A percentile compares a stretch with the other conserved stretches of the same genome.
phyloP scores from a whole-genome alignment of 2,797 vertebrate species.

The Rhabdophis nuchalis region DNA sequence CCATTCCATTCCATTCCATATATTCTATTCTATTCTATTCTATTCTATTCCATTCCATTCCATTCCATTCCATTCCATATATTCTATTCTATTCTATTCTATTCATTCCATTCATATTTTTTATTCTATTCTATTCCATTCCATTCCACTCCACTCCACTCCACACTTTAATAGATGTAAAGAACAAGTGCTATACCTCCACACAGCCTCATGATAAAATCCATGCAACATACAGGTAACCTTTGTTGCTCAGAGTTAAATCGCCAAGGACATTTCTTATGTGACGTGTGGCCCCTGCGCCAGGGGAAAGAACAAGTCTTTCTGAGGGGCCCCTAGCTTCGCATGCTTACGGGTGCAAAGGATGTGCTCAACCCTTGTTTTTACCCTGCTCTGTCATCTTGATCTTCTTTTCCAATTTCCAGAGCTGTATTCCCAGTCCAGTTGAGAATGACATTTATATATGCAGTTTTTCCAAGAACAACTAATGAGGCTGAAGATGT shows the following conservation, averaged over 20 bases:
- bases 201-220: background rate
- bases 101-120: no score
- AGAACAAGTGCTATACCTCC: background rate
- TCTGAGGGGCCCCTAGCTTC: background rate
- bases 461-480: background rate
- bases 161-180: no score
- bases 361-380: background rate
- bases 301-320: background rate
- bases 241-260: background rate
- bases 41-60: no score
- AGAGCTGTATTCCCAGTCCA: constrained; percentile 18
- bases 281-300: background rate
- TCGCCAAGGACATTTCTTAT: background rate
- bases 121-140: no score
- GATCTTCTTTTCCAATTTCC: background rate
- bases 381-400: background rate
- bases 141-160: no score
- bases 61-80: fast-evolving
- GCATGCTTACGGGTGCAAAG: background rate
- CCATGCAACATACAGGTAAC: background rate
- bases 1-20: no score
- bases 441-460: constrained; percentile 13
- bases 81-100: fast-evolving
- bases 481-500: constrained; percentile 24
- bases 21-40: no score